Evolutionary conservation across 2,888 invertebrate genomes (phyloP), one percentile per base, ranked within the genome.

Genomic region (Pristionchus entomophagus): DNA sequence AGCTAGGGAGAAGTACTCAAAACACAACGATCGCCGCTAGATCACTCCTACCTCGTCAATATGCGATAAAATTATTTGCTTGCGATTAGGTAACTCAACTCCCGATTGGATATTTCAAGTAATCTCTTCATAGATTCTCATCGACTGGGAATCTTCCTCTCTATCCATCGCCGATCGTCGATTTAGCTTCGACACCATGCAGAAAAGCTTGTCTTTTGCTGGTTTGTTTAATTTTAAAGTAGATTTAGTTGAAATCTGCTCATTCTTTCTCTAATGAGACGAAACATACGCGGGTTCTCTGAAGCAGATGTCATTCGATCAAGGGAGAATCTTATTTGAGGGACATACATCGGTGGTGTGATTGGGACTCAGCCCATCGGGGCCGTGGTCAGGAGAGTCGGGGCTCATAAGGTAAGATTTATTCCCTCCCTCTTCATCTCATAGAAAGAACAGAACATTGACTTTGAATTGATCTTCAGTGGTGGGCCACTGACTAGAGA

Each of bases 141-240:
- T 88, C 38, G 88, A 89, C 49, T 90, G 90, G 90, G 88, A 87
- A n/a, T 86, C 87, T 35, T 38, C 86, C 6, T 85, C 88, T 14
- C 88, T 91, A 10, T 88, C 90, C 10, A 83, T 91, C 2, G 81
- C 85, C 29, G 88, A 91, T 38, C 86, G 91, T 38, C 87, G 91
- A 10, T 90, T 90, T 85, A 83, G 80, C 10, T 90, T 89, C 62
- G 86, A 78, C 10, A 88, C 88, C 22, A 45, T 87, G 6, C 84
- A 91, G 62, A 90, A 91, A 82, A 88, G 87, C 45, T 83, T 90
- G 12, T 87, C 89, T 0, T 89, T 91, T 49, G 89, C 89, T n/a
- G 87, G 89, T 89, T 29, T 73, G 10, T 32, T 62, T 3, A 26
- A 4, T 69, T 69, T 69, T 69, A 26, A 59, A 26, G 8, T 45